Percentiles rank a stretch among this genome's conserved stretches.
Evolutionary conservation across 2,797 vertebrate genomes (phyloP).

Genomic region (Catostomus latipinnis): DNA sequence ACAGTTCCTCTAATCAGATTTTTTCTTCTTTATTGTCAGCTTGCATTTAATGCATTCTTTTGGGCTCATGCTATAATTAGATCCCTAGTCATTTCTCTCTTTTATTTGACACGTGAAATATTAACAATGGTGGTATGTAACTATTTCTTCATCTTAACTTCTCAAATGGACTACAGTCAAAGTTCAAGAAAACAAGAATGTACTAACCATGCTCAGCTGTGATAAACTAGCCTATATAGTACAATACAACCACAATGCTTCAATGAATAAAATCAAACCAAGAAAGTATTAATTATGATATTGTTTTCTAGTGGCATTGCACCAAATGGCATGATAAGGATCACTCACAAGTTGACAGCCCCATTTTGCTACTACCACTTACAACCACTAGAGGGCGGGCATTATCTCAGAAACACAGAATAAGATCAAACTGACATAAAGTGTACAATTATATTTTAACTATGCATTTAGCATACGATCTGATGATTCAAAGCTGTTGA

Average conservation of each 20-base stretch:
- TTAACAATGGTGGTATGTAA: neutral
- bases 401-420: constrained; percentile 46
- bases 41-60: constrained; percentile 14
- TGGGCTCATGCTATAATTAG: constrained; percentile 18
- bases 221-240: neutral
- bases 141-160: constrained; percentile 12
- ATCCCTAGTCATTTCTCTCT: constrained; percentile 18
- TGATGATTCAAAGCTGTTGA: neutral
- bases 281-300: neutral
- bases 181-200: constrained; percentile 6
- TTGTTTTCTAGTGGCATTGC: constrained; percentile 1
- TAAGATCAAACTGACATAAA: neutral
- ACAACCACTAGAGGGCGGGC: constrained; percentile 72
- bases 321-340: neutral
- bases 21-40: constrained; percentile 8
- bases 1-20: constrained; percentile 14
- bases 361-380: neutral
- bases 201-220: neutral
- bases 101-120: constrained; percentile 19
- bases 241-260: neutral
- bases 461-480: neutral
- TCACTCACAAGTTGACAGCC: constrained; percentile 1
- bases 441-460: neutral
- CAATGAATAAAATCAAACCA: neutral
- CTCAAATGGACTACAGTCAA: neutral